These are phyloP conservation scores for Pomacea maculata DNA, from an alignment of 1,140 invertebrate species.

Conservation along the genomic window DNA sequence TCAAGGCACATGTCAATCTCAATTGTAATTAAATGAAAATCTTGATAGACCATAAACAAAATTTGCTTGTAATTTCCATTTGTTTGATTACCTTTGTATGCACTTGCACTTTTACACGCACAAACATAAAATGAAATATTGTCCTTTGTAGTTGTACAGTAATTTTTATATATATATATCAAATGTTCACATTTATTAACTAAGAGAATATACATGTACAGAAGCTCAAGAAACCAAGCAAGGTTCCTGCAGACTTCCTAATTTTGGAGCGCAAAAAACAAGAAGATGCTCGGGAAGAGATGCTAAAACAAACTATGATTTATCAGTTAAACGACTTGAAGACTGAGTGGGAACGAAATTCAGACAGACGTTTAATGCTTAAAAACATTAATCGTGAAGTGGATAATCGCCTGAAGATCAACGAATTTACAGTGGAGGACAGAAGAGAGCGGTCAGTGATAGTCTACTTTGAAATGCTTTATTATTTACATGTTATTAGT, in stretches of 20 bases:
- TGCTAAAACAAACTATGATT: slow-evolving; percentile 49
- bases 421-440: slow-evolving; percentile 57
- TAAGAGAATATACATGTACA: slow-evolving; percentile 34
- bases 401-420: slow-evolving; percentile 43
- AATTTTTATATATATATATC: no score
- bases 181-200: not conserved
- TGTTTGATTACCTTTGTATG: no score
- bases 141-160: no score
- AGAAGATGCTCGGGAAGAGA: slow-evolving; percentile 51
- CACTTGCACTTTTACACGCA: not conserved
- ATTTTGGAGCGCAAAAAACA: slow-evolving; percentile 57
- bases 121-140: not conserved
- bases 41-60: no score
- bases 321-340: slow-evolving; percentile 57
- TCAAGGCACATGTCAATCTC: no score
- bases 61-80: no score
- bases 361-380: slow-evolving; percentile 56
- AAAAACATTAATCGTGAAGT: slow-evolving; percentile 55
- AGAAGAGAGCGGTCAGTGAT: slow-evolving; percentile 57
- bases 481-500: no score
- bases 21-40: no score
- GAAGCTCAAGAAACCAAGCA: slow-evolving; percentile 55
- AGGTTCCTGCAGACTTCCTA: slow-evolving; percentile 54
- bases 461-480: not conserved
- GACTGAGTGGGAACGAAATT: slow-evolving; percentile 60